These are phyloP conservation scores for Anagyrus pseudococci DNA, from an alignment of 2,888 invertebrate genomes.

Conservation along the genomic window DNA sequence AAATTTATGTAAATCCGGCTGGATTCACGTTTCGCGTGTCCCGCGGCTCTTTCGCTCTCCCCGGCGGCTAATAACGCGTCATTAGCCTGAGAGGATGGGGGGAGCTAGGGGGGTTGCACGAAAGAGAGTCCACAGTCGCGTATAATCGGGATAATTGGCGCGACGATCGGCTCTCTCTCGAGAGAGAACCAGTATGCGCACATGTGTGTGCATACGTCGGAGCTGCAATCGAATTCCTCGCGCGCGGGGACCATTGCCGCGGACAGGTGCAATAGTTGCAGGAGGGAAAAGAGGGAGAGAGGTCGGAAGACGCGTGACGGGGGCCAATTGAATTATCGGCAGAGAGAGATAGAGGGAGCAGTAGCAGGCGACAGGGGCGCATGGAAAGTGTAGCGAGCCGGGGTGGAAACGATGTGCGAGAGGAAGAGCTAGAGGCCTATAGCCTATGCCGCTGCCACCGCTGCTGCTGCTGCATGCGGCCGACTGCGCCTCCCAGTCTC, in stretches of 20 bases:
- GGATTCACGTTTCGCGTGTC: background rate
- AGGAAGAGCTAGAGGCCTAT: too few relatives aligned
- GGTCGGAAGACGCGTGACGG: background rate
- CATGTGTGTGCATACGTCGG: background rate
- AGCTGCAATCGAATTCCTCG: background rate
- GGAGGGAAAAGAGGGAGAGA: too few relatives aligned
- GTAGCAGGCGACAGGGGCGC: background rate
- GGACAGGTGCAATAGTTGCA: too few relatives aligned
- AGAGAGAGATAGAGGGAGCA: background rate
- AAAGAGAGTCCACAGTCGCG: too few relatives aligned
- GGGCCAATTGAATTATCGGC: constrained; percentile 21
- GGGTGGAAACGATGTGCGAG: too few relatives aligned
- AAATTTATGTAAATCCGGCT: too few relatives aligned
- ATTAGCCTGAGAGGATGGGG: too few relatives aligned
- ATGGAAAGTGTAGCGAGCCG: background rate
- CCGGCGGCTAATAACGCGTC: background rate
- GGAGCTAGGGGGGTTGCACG: too few relatives aligned
- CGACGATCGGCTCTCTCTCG: background rate
- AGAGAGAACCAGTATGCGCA: too few relatives aligned
- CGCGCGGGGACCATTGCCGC: too few relatives aligned
- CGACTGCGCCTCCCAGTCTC: background rate
- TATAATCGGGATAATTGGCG: background rate
- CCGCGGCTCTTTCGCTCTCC: background rate
- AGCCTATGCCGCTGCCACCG: too few relatives aligned
- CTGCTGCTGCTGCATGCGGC: background rate